Conservation (phyloP, 2,888 invertebrate species). For the Sabatieria punctata region DNA sequence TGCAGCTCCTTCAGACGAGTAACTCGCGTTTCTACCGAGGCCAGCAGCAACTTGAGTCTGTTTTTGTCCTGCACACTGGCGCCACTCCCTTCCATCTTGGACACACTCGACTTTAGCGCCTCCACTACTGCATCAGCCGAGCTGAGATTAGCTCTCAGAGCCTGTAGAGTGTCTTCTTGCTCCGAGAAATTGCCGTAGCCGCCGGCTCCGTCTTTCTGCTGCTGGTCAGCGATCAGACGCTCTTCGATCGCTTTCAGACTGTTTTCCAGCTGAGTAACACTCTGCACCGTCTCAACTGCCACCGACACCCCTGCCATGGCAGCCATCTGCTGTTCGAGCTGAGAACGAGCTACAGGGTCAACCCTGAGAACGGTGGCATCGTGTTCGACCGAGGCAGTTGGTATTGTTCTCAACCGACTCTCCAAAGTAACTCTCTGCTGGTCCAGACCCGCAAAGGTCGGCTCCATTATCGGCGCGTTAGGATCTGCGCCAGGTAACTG, state of each 20-base stretch:
- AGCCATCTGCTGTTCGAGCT: neutral
- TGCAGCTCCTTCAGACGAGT: neutral
- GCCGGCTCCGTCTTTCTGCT: neutral
- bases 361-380: too few species aligned
- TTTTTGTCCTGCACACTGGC: neutral
- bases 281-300: conserved; percentile 3
- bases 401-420: too few species aligned
- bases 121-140: neutral
- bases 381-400: too few species aligned
- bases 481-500: neutral
- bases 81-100: neutral
- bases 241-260: neutral
- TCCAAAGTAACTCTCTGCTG: too few species aligned
- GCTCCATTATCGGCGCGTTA: neutral
- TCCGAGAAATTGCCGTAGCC: neutral
- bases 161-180: neutral
- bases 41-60: conserved; percentile 1
- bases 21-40: neutral
- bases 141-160: neutral
- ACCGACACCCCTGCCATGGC: neutral
- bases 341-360: too few species aligned
- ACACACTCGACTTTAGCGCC: neutral
- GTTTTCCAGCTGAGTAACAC: neutral
- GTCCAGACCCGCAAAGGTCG: too few species aligned
- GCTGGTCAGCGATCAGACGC: neutral